phyloP scores from a whole-genome alignment of 2,113 vertebrate species.

The Stegostoma tigrinum region DNA sequence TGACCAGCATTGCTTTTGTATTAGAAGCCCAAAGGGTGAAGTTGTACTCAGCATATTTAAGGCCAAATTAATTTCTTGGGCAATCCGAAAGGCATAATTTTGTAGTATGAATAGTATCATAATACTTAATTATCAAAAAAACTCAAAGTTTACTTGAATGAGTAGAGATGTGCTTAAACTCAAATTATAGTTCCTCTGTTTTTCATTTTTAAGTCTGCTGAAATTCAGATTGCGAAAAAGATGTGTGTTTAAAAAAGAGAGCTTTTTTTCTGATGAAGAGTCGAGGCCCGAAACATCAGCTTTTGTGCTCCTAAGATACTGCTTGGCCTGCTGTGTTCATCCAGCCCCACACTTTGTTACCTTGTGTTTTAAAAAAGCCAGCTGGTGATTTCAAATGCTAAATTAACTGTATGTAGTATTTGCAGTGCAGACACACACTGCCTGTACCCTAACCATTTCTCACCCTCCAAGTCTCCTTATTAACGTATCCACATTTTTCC shows the following conservation, averaged over 20 bases:
- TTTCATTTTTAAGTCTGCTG: not conserved
- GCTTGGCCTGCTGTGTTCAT: no score
- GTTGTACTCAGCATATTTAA: not conserved
- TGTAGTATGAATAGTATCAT: not conserved
- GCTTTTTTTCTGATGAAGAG: no score
- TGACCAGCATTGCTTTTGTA: not conserved
- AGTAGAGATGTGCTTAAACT: not conserved
- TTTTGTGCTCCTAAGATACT: no score
- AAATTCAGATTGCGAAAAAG: not conserved
- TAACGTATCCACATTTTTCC: not conserved
- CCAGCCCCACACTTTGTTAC: no score
- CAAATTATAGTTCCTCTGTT: not conserved
- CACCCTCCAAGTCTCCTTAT: not conserved
- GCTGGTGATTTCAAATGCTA: not conserved
- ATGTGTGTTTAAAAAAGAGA: no score
- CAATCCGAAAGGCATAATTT: not conserved
- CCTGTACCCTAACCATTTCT: not conserved
- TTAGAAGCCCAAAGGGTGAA: not conserved
- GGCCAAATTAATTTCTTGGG: not conserved
- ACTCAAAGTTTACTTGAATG: not conserved
- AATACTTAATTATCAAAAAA: not conserved
- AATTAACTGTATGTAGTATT: not conserved
- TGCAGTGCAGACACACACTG: not conserved
- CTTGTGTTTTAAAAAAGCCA: not conserved
- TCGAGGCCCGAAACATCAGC: no score